Base-by-base conservation (phyloP, 2,888 invertebrate species). In the Tenthredo amoena region DNA sequence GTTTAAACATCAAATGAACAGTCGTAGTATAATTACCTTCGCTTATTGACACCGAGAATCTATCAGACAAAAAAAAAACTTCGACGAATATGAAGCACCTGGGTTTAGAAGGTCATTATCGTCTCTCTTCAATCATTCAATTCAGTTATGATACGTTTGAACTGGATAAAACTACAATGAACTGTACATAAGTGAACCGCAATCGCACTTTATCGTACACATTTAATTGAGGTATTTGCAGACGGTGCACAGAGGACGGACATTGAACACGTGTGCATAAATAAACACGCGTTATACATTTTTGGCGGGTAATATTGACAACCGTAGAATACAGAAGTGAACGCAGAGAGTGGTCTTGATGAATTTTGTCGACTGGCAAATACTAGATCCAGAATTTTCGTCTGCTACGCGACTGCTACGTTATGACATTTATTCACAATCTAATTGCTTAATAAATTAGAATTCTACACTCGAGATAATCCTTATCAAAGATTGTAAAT, bases 291-390 rank as follows among this genome's bases (percentile, higher is more conserved):
- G 72, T 21, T 18, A 74, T 43, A 43, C 21, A 34, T 12, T 21
- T 72, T 74, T 43, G 72, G 72, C 72, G 72, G 72, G 72, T 72
- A 74, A 68, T 68, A 34, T 18, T 68, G 31, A 18, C 55, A 7
- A n/a, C 68, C 68, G 34, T 68, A 18, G 68, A 68, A 34, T 34
- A 68, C 34, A 34, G 6, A 15, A 18, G 18, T 68, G 68, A 26
- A 62, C 62, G 10, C 18, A 68, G 68, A 68, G 34, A 68, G 68
- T 21, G 12, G 26, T 62, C 26, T 26, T 10, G 26, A n/a, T 55
- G 55, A n/a, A 55, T 55, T 62, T 62, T 62, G 10, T 62, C 21
- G 62, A 2, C 26, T 62, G 62, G 3, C 3, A 62, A 10, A 10
- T 12, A 12, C 43, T 12, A 47, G 47, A 15, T 47, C 58, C n/a